Base-by-base conservation (phyloP, 2,888 invertebrate species). In the Acanthosepion pharaonis region DNA sequence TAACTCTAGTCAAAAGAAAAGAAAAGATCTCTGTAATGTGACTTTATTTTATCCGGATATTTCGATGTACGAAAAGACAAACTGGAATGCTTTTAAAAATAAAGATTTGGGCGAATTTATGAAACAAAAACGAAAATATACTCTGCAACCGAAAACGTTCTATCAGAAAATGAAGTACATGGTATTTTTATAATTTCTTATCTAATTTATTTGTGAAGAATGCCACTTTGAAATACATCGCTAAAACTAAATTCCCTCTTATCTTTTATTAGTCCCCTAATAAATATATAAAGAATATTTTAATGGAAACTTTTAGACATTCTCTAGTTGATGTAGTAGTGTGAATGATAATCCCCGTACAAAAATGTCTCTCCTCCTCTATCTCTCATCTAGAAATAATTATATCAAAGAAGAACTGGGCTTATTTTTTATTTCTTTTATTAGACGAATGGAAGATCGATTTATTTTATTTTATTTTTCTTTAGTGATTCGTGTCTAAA, bases 401-500 rank as follows among this genome's bases (percentile, higher is more conserved):
- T 78, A n/a, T 78, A 78, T 78, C 15, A n/a, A n/a, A 8, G 20
- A 64, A 78, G 15, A 78, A 78, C 78, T 78, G 78, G n/a, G n/a
- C 15, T 78, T 78, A 78, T n/a, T 78, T 42, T n/a, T n/a, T 78
- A n/a, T 78, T n/a, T 78, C 28, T 78, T 15, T 78, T 78, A 78
- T 78, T 78, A 8, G 78, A 78, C 78, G 33, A n/a, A n/a, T 78
- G n/a, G 15, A 78, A 78, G 78, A 78, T 78, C 78, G 28, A 78
- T 78, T 6, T 78, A 78, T 78, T 78, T 78, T 28, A 78, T 78
- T 78, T 78, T 11, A 78, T 78, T 78, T 78, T 78, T 78, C n/a
- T 78, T 78, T 78, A 78, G 78, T 55, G 55, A 55, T 59, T 78
- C 78, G 78, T 78, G 78, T 78, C 78, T 78, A n/a, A 78, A 78